Evolutionary conservation across 2,888 invertebrate genomes (phyloP).

Genomic region (Diplolepis rosae): DNA sequence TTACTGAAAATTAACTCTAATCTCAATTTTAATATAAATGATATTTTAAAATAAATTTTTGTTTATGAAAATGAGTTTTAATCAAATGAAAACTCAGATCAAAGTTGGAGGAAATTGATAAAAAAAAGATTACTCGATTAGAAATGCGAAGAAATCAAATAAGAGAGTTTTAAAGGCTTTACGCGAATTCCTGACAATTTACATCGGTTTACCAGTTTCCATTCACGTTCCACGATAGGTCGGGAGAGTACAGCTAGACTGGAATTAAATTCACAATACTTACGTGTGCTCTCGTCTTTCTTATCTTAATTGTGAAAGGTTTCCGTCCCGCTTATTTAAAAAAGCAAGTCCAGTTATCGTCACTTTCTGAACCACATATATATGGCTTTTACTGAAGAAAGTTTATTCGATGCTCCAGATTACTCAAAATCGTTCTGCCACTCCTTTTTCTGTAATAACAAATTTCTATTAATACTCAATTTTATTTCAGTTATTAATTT

Average conservation of each 20-base stretch:
- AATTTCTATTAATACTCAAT: no score
- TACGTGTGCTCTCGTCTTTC: background rate
- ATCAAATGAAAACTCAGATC: no score
- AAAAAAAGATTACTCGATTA: background rate
- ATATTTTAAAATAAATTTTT: background rate
- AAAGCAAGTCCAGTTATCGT: slow-evolving; percentile 5
- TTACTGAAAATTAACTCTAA: no score
- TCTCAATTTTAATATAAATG: background rate
- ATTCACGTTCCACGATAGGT: background rate
- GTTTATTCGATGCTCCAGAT: background rate
- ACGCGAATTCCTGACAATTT: background rate
- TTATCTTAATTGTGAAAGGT: slow-evolving; percentile 11
- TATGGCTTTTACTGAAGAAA: background rate
- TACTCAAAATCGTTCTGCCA: background rate
- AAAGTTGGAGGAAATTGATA: background rate
- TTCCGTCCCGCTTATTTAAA: background rate
- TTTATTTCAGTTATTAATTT: no score
- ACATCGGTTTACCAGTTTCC: background rate
- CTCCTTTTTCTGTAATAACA: background rate
- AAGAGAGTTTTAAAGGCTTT: background rate
- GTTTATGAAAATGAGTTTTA: no score
- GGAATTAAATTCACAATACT: background rate
- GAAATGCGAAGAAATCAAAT: background rate
- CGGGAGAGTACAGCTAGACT: background rate
- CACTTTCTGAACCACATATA: background rate